Evolutionary conservation across 1,140 invertebrate species (phyloP).

Genomic region (Campoletis sonorensis): DNA sequence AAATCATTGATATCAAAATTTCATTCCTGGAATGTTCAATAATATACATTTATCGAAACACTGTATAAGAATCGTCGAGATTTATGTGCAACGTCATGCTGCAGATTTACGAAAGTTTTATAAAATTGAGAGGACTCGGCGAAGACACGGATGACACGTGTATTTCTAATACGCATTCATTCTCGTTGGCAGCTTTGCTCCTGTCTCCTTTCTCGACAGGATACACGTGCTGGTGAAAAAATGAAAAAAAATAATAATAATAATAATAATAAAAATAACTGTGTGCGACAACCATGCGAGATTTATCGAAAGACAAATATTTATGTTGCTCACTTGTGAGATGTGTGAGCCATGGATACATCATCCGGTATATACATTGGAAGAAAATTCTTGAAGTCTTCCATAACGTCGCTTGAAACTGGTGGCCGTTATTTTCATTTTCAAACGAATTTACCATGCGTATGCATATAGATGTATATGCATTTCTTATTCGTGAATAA

Average conservation of each 20-base stretch:
- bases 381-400: neutral
- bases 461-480: no score
- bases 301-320: conserved; percentile 5
- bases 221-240: neutral
- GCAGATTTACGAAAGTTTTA: neutral
- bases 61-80: neutral
- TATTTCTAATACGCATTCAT: neutral
- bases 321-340: neutral
- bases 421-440: no score
- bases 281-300: neutral
- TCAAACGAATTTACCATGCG: no score
- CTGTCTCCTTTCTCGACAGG: neutral
- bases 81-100: neutral
- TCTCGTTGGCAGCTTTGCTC: neutral
- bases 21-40: no score
- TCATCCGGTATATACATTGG: neutral
- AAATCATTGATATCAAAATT: neutral
- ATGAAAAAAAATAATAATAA: no score
- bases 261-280: no score
- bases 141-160: neutral
- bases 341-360: neutral
- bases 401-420: neutral
- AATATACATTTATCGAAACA: neutral
- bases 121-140: neutral
- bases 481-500: no score